Base-by-base conservation (phyloP, 1,140 invertebrate genomes). In the Danaus plexippus region DNA sequence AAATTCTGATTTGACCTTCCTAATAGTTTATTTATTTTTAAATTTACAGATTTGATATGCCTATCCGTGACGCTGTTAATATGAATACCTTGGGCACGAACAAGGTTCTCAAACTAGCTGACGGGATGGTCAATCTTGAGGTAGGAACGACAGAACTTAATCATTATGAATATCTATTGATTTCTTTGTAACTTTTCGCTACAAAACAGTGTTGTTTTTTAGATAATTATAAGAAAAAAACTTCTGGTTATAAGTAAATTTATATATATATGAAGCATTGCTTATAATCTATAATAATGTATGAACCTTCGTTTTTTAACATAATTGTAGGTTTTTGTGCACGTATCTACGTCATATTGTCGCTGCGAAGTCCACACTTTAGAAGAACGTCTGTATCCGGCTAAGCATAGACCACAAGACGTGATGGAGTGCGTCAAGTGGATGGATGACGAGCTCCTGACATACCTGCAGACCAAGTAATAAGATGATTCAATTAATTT, bases 311-410 rank as follows among this genome's bases (percentile, higher is more conserved):
- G 6, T 22, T 22, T 22, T 22, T 6, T n/a, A 22, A 22, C 6
- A 22, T 59, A 47, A 57, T 77, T 74, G 9, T 61, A 90, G 88
- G 87, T 89, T 0, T 91, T 95, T 58, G 81, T 95, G 11, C 94
- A 96, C 73, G 91, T 96, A 0, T 96, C 94, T 0, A 96, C 95
- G 0, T 90, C 94, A 0, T 97, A 94, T 71, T 94, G 93, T 59
- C 93, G 95, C 63, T 95, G 94, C 66, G 90, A 93, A 51, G 88
- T 92, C 49, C 70, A 82, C 0, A 80, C 90, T 0, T 77, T 95
- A 11, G 92, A 94, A 67, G 94, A 95, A 76, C 88, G 85, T n/a
- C 66, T 89, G 15, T 94, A 94, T 68, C 85, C 88, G 1, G 83
- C 94, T 0, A 87, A 90, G 7, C 89, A 95, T 50, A 88, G 93